Percentiles rank a stretch among this genome's conserved stretches.
phyloP scores from a whole-genome alignment of 2,113 vertebrate species.

The Myotis yumanensis region DNA sequence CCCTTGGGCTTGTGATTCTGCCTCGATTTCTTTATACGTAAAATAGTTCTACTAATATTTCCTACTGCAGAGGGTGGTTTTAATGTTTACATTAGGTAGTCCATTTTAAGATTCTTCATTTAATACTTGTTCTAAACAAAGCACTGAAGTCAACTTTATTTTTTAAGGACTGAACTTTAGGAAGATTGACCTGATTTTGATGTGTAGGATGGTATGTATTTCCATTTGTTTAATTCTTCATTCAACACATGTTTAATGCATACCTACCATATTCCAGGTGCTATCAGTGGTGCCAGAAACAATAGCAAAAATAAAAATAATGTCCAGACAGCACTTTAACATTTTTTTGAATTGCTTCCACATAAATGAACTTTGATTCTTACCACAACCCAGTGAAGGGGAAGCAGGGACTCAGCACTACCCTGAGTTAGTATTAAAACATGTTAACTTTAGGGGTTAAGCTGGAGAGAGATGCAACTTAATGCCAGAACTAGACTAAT shows the following conservation, averaged over 20 bases:
- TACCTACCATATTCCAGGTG: not conserved
- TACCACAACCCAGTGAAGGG: not conserved
- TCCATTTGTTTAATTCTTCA: not conserved
- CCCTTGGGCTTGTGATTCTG: not conserved
- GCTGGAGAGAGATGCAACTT: not conserved
- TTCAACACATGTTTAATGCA: not conserved
- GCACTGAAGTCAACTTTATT: not conserved
- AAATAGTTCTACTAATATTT: not conserved
- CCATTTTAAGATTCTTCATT: not conserved
- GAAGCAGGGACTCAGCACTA: not conserved
- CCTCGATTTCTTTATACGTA: not conserved
- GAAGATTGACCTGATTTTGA: slow-evolving; percentile 4
- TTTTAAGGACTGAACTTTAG: not conserved
- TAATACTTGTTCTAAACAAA: slow-evolving; percentile 16
- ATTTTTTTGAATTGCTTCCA: not conserved
- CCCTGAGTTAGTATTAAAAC: not conserved
- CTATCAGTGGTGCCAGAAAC: not conserved
- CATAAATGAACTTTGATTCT: not conserved
- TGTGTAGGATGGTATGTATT: not conserved
- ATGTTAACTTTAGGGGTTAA: not conserved
- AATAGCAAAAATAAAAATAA: not conserved
- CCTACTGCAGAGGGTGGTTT: not conserved
- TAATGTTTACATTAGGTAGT: not conserved
- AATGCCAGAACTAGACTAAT: not conserved
- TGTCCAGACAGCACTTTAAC: not conserved